Base-by-base conservation (phyloP, 1,140 invertebrate genomes). In the Drosophila parabipectinata region DNA sequence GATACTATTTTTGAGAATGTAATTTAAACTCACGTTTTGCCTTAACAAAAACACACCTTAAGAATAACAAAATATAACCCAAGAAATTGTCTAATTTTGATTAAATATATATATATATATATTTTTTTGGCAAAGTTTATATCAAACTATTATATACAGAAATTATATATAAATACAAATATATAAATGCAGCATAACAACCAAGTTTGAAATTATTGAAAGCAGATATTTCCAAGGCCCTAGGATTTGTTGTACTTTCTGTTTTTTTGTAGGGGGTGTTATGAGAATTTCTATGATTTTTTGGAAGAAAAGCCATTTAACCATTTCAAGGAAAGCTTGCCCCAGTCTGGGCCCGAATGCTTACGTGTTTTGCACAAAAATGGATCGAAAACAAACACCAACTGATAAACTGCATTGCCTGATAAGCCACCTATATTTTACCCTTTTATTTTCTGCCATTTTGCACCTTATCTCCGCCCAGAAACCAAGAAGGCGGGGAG, bases 81-180 rank as follows among this genome's bases (percentile, higher is more conserved):
- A 69, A 39, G 28, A 30, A 68, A 68, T 14, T 69, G 26, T 30
- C 48, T 68, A 67, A 66, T 67, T 67, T 77, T 69, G 39, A 77
- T 62, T 71, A 62, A 76, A 21, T 47, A 24, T 68, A 69, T 73
- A 32, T 32, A 32, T 37, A 37, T 37, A 37, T 37, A 32, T 37
- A 37, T 37, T n/a, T 37, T 37, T 83, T 85, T 87, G 83, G 79
- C 79, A 87, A 83, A 83, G 79, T 88, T 83, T 75, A 87, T 79
- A 87, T 62, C 56, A 72, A 24, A 52, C 56, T 44, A 67, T 67
- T 63, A 67, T 63, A 63, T 67, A 67, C 26, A 51, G 50, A 51
- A 28, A 47, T 28, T 28, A 68, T 69, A 69, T 69, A 68, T 56
- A 48, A 69, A 69, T 68, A 68, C 39, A 68, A 63, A 73, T 57